phyloP scores from a whole-genome alignment of 2,888 invertebrate genomes.

The Liodrosophila aerea region DNA sequence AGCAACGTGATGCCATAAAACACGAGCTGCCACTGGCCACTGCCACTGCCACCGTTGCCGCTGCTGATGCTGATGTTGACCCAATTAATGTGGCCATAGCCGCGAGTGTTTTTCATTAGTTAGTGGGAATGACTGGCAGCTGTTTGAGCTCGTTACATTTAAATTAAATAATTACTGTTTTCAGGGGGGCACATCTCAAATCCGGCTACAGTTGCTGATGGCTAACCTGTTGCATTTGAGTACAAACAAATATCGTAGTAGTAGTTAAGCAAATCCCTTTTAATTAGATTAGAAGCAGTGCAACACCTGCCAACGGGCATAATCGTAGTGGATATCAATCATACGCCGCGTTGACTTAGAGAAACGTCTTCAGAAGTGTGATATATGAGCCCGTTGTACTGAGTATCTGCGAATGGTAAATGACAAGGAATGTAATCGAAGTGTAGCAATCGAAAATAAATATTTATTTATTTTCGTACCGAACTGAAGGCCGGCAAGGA shows the following conservation, averaged over 20 bases:
- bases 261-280: not conserved
- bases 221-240: constrained; percentile 37
- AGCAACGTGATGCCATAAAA: constrained; percentile 50
- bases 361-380: constrained; percentile 76
- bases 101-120: constrained; percentile 66
- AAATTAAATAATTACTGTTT: constrained; percentile 18
- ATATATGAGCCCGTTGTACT: constrained; percentile 80
- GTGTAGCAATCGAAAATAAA: constrained; percentile 32
- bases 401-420: constrained; percentile 64
- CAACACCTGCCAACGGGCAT: constrained; percentile 6
- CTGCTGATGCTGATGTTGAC: constrained; percentile 28
- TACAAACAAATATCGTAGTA: constrained; percentile 18
- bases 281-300: constrained; percentile 18
- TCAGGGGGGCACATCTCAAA: too few relatives aligned
- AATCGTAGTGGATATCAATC: constrained; percentile 58
- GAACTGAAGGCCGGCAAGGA: constrained; percentile 78
- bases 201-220: too few relatives aligned
- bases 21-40: constrained; percentile 13
- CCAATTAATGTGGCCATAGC: constrained; percentile 58
- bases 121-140: constrained; percentile 10
- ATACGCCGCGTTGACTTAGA: constrained; percentile 66
- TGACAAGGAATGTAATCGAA: constrained; percentile 1
- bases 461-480: constrained; percentile 68
- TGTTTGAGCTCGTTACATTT: constrained; percentile 7
- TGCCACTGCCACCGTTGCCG: constrained; percentile 1